Evolutionary conservation across 2,113 vertebrate species (phyloP), one percentile per base, ranked within the genome.

Genomic region (Leuciscus idus): DNA sequence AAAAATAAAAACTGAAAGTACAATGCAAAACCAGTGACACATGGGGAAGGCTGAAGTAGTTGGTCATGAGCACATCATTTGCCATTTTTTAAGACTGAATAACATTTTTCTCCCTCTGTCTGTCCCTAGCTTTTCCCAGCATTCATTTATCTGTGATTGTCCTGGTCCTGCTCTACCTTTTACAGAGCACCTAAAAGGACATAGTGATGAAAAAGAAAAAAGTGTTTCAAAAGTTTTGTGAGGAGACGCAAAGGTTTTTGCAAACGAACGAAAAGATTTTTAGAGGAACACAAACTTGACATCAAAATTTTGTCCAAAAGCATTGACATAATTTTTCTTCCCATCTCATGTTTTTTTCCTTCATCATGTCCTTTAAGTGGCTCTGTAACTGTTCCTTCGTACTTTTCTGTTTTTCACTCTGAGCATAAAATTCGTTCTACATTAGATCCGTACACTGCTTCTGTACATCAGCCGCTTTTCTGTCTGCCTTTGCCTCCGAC

Each of bases 121-220:
- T 33, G 28, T 57, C 57, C 10, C 39, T 66, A 36, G 39, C 23
- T 39, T 48, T 73, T 12, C 55, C 83, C 4, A 66, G 50, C 33
- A 50, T 82, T 19, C 23, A 15, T 30, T 68, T 28, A 52, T 57
- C 23, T 61, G 57, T 64, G 78, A 73, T 86, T 68, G 81, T 83
- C 85, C 84, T 75, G 52, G 57, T 33, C 59, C 19, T 46, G 50
- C 68, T 70, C 61, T 61, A 62, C 2, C 50, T 39, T 57, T 23
- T 23, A 57, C 6, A 8, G 19, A 57, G 55, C 55, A 8, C 19
- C 55, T 57, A 3, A 52, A 52, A 17, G 15, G 7, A 57, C 55
- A 57, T 23, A 21, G 19, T 8, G 55, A 57, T 21, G 13, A 15
- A 52, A 52, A 50, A 43, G 6, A 39, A 6, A 39, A 39, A 8